Percentiles rank a stretch among this genome's conserved stretches.
phyloP scores from a whole-genome alignment of 1,140 invertebrate genomes.

The Hetaerina americana region DNA sequence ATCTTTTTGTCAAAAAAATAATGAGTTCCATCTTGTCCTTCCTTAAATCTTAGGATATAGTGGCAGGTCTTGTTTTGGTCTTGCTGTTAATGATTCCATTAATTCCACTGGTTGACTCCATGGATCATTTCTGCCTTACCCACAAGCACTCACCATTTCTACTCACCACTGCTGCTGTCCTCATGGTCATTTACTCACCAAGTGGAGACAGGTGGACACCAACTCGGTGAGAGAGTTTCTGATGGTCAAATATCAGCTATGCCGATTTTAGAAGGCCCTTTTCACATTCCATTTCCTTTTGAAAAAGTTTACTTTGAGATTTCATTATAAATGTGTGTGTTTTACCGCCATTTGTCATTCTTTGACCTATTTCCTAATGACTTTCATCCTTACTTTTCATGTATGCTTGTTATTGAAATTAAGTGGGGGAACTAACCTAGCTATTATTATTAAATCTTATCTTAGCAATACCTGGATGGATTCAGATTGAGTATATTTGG shows the following conservation, averaged over 20 bases:
- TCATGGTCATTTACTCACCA: conserved; percentile 56
- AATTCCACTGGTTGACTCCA: conserved; percentile 54
- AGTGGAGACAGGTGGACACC: conserved; percentile 63
- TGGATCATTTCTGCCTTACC: conserved; percentile 59
- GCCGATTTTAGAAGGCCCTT: too few relatives aligned
- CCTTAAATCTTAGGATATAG: conserved; percentile 45
- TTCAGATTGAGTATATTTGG: too few relatives aligned
- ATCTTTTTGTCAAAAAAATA: background rate
- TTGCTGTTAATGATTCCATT: conserved; percentile 51
- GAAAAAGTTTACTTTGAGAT: background rate
- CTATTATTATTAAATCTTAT: too few relatives aligned
- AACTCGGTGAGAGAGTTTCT: conserved; percentile 43
- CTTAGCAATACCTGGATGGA: too few relatives aligned
- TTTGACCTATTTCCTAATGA: too few relatives aligned
- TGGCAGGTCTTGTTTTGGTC: conserved; percentile 56
- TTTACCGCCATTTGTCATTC: too few relatives aligned
- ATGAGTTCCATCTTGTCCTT: too few relatives aligned
- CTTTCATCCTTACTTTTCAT: too few relatives aligned
- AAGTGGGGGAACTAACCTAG: too few relatives aligned
- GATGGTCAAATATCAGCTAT: too few relatives aligned
- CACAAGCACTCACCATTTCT: conserved; percentile 48
- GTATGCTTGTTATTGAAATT: too few relatives aligned
- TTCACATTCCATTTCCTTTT: background rate
- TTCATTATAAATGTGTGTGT: background rate
- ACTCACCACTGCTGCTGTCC: conserved; percentile 46